Percentiles rank a stretch among this genome's conserved stretches.
Evolutionary conservation across 2,888 invertebrate species (phyloP).

Genomic region (Aelia acuminata): DNA sequence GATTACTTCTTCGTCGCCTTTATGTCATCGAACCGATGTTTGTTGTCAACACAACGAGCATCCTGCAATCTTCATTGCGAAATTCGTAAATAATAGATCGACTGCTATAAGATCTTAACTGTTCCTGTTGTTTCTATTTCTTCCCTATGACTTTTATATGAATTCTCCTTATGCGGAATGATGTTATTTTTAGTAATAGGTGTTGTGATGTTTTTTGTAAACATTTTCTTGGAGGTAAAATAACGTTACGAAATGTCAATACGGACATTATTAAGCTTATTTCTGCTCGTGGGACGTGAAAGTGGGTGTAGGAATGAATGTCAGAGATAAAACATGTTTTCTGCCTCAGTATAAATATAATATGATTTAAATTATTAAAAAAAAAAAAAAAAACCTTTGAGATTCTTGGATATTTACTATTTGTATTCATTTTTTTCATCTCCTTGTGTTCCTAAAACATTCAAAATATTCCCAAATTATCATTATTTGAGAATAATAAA

Average conservation of each 20-base stretch:
- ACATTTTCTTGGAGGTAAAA: neutral
- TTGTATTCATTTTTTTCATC: neutral
- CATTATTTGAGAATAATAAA: neutral
- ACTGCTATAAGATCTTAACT: neutral
- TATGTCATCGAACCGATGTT: neutral
- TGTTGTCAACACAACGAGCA: neutral
- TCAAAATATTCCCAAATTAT: neutral
- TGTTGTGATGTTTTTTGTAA: neutral
- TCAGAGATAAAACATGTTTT: neutral
- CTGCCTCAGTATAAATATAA: neutral
- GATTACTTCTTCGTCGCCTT: neutral
- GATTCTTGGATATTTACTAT: neutral
- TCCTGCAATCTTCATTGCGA: neutral
- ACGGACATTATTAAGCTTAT: neutral
- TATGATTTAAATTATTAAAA: neutral
- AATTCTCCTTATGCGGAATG: neutral
- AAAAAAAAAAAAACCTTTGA: neutral
- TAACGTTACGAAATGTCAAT: slow-evolving; percentile 15
- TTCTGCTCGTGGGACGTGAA: neutral
- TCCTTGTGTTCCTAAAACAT: neutral
- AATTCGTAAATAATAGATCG: neutral
- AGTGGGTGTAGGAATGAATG: neutral
- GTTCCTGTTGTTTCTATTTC: neutral
- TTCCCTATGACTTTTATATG: neutral
- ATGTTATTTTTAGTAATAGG: neutral